phyloP scores from a whole-genome alignment of 1,140 invertebrate genomes.

The Drosophila bocqueti region DNA sequence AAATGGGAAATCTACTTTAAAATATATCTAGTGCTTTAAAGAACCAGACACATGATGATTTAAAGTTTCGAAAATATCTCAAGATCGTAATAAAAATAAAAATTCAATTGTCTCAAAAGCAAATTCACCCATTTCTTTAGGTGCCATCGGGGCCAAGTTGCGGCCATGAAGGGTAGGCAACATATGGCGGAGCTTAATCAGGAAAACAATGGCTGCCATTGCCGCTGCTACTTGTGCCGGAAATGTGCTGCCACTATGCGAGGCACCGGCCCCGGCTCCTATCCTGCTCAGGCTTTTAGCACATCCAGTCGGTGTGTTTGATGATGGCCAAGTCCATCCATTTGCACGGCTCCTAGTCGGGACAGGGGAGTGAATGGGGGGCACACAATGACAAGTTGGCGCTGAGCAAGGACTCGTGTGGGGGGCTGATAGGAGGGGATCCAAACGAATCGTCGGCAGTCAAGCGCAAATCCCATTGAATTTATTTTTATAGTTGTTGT shows the following conservation, averaged over 20 bases:
- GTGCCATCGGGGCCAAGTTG: constrained; percentile 21
- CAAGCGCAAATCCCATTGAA: constrained; percentile 64
- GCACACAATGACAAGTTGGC: constrained; percentile 43
- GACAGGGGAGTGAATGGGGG: neutral
- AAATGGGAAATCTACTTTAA: neutral
- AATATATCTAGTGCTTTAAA: neutral
- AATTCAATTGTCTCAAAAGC: neutral
- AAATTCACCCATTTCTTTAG: neutral
- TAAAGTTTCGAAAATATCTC: neutral
- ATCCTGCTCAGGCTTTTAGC: constrained; percentile 37
- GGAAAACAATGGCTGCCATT: constrained; percentile 63
- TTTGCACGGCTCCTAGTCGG: constrained; percentile 12
- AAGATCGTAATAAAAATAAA: neutral
- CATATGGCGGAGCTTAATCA: constrained; percentile 74
- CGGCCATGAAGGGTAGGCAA: constrained; percentile 13
- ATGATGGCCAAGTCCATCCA: constrained; percentile 29
- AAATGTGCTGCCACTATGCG: constrained; percentile 53
- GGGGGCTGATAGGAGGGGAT: neutral
- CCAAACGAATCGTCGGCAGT: constrained; percentile 38
- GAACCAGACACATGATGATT: neutral
- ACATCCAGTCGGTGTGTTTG: constrained; percentile 23
- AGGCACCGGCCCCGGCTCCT: neutral
- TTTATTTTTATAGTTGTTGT: constrained; percentile 74
- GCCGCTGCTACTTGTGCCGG: constrained; percentile 44
- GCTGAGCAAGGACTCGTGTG: constrained; percentile 9